Base-by-base conservation (phyloP, 2,113 vertebrate genomes). In the Dolichotis patagonum region DNA sequence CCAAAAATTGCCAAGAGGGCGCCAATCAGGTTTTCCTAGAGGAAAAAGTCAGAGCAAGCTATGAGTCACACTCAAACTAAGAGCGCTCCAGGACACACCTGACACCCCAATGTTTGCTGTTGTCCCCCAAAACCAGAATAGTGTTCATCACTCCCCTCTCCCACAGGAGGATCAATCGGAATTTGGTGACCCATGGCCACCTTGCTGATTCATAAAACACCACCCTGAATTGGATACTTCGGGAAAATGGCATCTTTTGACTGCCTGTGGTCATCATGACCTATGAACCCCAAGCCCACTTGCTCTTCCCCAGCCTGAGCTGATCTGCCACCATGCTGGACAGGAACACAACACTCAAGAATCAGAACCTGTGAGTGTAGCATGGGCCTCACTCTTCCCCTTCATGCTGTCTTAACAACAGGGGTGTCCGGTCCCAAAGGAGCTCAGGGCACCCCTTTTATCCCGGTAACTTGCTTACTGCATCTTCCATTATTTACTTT, bases 1-100 rank as follows among this genome's bases (percentile, higher is more conserved):
- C 99, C 99, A 91, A 99, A 99, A 96, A 99, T 99, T 1, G 99
- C 99, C 88, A 99, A 98, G 60, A 99, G 98, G 13, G 99, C 99
- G 9, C 99, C 99, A 6, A 99, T 99, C 97, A 99, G 98, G 97
- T 99, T 99, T 87, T 99, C 99, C 99, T 99, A 97, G 22, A 97
- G 96, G 67, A 46, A 91, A 97, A 97, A 35, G 26, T 71, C 83
- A 97, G 19, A 73, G 49, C 16, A 96, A 49, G 77, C 8, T 2
- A 10, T 63, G 71, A 78, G 14, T 38, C 35, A 52, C 4, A 84
- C 14, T 38, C 88, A 49, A 80, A 56, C 28, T 62, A 43, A 49
- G 24, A 30, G 22, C n/a, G 49, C 20, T 20, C 54, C 17, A 16
- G 78, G 82, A 22, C 8, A 35, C 24, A 83, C 22, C 3, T 63